Conservation (phyloP, 2,113 vertebrate species). For the Urocitellus parryii region DNA sequence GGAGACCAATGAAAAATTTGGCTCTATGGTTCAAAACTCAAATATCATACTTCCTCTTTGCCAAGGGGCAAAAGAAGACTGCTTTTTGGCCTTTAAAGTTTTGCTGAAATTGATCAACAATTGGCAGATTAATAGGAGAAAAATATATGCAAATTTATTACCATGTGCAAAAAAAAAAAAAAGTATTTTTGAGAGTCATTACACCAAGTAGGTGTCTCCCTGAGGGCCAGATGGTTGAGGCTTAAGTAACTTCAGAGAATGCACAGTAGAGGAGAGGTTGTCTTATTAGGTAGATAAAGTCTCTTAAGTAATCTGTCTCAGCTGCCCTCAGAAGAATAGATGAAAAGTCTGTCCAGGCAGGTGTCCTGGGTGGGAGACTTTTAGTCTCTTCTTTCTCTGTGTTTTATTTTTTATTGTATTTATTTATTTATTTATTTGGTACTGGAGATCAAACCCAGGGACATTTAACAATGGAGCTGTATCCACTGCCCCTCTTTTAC, state of each 20-base stretch:
- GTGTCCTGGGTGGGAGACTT: neutral
- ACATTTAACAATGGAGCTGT: too few relatives aligned
- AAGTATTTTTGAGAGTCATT: neutral
- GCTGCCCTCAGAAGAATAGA: neutral
- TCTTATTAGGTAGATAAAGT: neutral
- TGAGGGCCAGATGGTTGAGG: neutral
- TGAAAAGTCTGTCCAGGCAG: neutral
- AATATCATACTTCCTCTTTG: neutral
- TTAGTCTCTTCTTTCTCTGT: neutral
- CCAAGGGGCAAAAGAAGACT: neutral
- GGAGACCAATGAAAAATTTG: neutral
- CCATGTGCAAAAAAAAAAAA: neutral
- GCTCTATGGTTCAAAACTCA: neutral
- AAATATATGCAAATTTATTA: neutral
- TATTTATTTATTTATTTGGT: too few relatives aligned
- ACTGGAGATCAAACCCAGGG: too few relatives aligned
- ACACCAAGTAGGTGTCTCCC: neutral
- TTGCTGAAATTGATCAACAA: neutral
- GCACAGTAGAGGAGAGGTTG: neutral
- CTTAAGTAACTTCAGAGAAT: neutral
- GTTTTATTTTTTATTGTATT: neutral
- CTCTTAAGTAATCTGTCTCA: neutral
- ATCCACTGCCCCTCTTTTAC: too few relatives aligned
- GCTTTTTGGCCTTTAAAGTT: neutral
- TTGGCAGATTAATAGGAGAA: neutral